Base-by-base conservation (phyloP, 2,888 invertebrate genomes). In the Eremobia ochroleuca region DNA sequence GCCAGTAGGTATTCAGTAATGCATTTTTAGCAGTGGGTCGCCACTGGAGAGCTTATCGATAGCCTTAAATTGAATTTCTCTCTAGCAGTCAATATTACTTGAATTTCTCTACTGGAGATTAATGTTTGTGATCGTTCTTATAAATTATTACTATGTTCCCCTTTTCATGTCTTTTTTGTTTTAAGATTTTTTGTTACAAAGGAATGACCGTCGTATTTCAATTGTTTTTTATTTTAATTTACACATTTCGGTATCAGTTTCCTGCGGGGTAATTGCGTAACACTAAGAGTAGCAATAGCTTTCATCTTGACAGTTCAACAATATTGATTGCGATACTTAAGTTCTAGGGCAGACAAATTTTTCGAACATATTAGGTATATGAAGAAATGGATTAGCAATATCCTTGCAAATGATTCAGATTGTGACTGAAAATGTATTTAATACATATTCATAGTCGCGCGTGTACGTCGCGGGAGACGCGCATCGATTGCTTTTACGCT, bases 221-320 rank as follows among this genome's bases (percentile, higher is more conserved):
- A 73, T 46, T 58, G 34, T 4, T 49, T 8, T 59, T 64, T 43
- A 40, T 58, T 25, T 52, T 43, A 74, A 66, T 49, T 37, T 40
- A 64, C 31, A 28, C 34, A 62, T 21, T 46, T 49, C 58, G 64
- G 40, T 72, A 81, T 81, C 79, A 79, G 82, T 79, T 40, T 81
- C 78, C 59, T 49, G 46, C 46, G 46, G 46, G 46, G 21, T 49
- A 49, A 21, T 49, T 8, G 6, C 21, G 49, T 49, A 49, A 46
- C 21, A 46, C 46, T 21, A 18, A 46, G 6, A 21, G 21, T 21
- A 46, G 21, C 21, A 46, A 46, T 46, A 6, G 46, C 46, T 46
- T 46, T 46, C 18, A 21, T 21, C 18, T 46, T 46, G 46, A 18
- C 21, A 46, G 21, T 46, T 21, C 21, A 46, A 43, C 15, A 43